Evolutionary conservation across 2,113 vertebrate genomes (phyloP).

Genomic region (Sinocyclocheilus anophthalmus): DNA sequence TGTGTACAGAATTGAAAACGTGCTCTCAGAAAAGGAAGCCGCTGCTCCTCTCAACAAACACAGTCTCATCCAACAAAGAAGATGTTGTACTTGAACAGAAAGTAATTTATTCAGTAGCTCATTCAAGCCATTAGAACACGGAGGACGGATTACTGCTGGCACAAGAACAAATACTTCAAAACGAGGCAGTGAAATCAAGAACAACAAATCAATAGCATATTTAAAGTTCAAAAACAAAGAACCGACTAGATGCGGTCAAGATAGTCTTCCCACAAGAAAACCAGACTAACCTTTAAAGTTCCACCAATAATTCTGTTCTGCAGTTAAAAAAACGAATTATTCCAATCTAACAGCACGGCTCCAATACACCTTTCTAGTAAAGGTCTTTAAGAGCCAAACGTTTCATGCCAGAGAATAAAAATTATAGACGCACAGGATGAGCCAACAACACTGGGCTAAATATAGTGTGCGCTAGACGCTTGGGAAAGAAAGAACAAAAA

Average conservation of each 20-base stretch:
- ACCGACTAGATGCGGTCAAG: constrained; percentile 24
- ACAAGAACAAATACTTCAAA: constrained; percentile 26
- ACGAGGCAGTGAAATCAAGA: constrained; percentile 15
- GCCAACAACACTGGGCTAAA: constrained; percentile 36
- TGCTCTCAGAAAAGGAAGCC: constrained; percentile 30
- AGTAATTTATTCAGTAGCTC: constrained; percentile 26
- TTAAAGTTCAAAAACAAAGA: constrained; percentile 1
- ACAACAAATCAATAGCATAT: constrained; percentile 14
- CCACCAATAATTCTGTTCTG: constrained; percentile 52
- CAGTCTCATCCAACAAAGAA: constrained; percentile 16
- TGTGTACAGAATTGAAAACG: constrained; percentile 64
- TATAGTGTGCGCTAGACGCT: background rate
- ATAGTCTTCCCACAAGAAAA: constrained; percentile 24
- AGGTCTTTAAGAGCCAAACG: constrained; percentile 44
- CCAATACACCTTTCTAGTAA: constrained; percentile 53
- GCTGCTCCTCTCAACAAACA: constrained; percentile 14
- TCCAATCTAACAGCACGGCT: constrained; percentile 42
- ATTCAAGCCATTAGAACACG: constrained; percentile 22
- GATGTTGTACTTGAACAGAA: constrained; percentile 27
- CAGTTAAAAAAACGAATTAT: constrained; percentile 44
- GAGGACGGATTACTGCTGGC: constrained; percentile 29
- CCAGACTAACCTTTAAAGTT: constrained; percentile 4
- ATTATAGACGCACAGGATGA: constrained; percentile 6
- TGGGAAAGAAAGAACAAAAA: constrained; percentile 44
- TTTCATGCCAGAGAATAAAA: constrained; percentile 37